These are phyloP conservation scores for Agriopis leucophaearia DNA, from an alignment of 2,888 invertebrate species.

Conservation along the genomic window DNA sequence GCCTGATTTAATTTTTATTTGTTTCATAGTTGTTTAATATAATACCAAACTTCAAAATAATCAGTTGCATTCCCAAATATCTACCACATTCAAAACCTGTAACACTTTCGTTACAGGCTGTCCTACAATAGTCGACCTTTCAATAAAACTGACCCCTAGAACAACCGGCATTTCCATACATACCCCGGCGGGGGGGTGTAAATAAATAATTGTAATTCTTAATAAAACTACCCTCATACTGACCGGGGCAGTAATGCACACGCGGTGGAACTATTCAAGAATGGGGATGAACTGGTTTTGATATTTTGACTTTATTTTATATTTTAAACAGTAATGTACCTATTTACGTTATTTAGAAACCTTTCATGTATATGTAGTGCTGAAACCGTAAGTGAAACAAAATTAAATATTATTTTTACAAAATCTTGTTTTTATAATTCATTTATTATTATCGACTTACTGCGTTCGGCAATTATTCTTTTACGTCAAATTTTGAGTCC, in stretches of 20 bases:
- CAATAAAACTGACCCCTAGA: slow-evolving; percentile 30
- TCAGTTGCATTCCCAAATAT: background rate
- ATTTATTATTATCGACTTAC: too few relatives aligned
- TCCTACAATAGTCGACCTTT: slow-evolving; percentile 11
- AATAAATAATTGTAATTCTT: slow-evolving; percentile 83
- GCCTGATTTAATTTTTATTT: background rate
- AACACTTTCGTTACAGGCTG: slow-evolving; percentile 32
- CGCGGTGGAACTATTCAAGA: slow-evolving; percentile 60
- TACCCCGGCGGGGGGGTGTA: slow-evolving; percentile 59
- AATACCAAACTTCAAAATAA: too few relatives aligned
- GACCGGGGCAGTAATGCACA: slow-evolving; percentile 71
- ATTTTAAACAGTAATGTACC: background rate
- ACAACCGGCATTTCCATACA: slow-evolving; percentile 61
- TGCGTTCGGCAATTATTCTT: too few relatives aligned
- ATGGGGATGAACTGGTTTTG: slow-evolving; percentile 51
- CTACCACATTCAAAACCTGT: slow-evolving; percentile 15
- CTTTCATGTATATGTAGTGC: too few relatives aligned
- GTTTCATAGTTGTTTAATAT: too few relatives aligned
- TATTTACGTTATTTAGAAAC: background rate
- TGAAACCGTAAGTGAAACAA: too few relatives aligned
- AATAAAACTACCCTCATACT: slow-evolving; percentile 76
- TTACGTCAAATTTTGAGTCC: too few relatives aligned
- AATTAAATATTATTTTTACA: too few relatives aligned
- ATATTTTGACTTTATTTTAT: slow-evolving; percentile 48
- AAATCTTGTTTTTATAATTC: too few relatives aligned